Evolutionary conservation across 2,888 invertebrate genomes (phyloP), one percentile per base, ranked within the genome.

Genomic region (Morinoia aosen): DNA sequence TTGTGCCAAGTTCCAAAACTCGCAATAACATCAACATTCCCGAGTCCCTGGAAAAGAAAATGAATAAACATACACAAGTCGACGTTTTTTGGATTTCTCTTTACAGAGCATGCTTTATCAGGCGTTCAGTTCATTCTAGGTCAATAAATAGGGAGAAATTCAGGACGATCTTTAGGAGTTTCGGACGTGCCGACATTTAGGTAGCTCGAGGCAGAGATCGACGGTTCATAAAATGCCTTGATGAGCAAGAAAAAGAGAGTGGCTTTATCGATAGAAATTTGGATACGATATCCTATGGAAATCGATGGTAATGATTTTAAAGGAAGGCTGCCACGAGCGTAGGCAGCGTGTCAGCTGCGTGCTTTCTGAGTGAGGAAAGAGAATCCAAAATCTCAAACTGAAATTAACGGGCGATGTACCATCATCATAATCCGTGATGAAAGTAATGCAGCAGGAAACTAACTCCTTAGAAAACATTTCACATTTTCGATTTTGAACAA

Each of bases 271-370:
- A 93, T 93, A 33, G 93, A 93, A 57, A 56, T 93, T 93, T 93
- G 57, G 93, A 93, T 93, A 93, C 93, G 56, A 93, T 93, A 93
- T 93, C 93, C 93, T 57, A 57, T 93, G 93, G 93, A 93, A 93
- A 57, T 93, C 93, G 93, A 93, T 93, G 57, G 93, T 57, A 93
- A 93, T 93, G 93, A 93, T 93, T 93, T 93, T 93, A 93, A 93
- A 93, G 93, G 57, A 93, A 57, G n/a, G 14, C 33, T 93, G 93
- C 93, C 48, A 76, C 25, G 76, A 19, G 76, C 76, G 76, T 76
- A 76, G 76, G 76, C 25, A 90, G 90, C 39, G 90, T 5, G 90
- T 40, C 39, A 11, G 90, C 76, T 33, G 10, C 76, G 8, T 76
- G 76, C 25, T 76, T 76, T 76, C 25, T 76, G 76, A 76, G 25